Conservation (phyloP, 2,888 invertebrate genomes). For the Eristalis intricaria region DNA sequence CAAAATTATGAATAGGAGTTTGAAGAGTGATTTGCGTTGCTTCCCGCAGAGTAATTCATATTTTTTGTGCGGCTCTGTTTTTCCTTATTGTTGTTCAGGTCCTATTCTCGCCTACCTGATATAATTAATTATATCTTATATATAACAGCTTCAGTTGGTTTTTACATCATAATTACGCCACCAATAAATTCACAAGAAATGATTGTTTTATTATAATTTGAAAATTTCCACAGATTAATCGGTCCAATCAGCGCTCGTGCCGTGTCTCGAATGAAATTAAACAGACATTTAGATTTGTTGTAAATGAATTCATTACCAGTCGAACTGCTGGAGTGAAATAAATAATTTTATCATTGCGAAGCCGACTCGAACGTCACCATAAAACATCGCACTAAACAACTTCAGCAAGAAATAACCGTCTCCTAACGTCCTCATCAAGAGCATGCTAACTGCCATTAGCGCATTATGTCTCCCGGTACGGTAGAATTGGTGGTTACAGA, state of each 20-base stretch:
- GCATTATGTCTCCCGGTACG: slow-evolving; percentile 43
- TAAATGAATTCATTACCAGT: slow-evolving; percentile 50
- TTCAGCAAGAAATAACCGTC: slow-evolving; percentile 58
- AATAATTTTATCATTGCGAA: slow-evolving; percentile 51
- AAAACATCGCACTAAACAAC: slow-evolving; percentile 67
- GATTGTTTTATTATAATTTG: slow-evolving; percentile 22
- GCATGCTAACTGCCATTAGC: slow-evolving; percentile 70
- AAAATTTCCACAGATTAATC: background rate
- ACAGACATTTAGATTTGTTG: slow-evolving; percentile 27
- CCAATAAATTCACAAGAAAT: background rate
- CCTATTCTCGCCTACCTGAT: slow-evolving; percentile 1
- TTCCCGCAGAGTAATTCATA: slow-evolving; percentile 4
- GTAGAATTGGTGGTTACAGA: slow-evolving; percentile 8
- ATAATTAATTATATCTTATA: slow-evolving; percentile 17
- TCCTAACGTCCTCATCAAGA: slow-evolving; percentile 67
- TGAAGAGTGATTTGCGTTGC: slow-evolving; percentile 1
- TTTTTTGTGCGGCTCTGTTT: background rate
- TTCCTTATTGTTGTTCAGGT: slow-evolving; percentile 2
- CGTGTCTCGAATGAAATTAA: slow-evolving; percentile 6
- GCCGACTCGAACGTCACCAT: slow-evolving; percentile 51
- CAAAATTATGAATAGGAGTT: background rate
- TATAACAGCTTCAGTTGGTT: background rate
- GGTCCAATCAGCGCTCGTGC: background rate
- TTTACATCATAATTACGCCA: background rate
- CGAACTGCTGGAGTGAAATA: slow-evolving; percentile 24